phyloP scores from a whole-genome alignment of 2,113 vertebrate species.

The Barbus barbus region DNA sequence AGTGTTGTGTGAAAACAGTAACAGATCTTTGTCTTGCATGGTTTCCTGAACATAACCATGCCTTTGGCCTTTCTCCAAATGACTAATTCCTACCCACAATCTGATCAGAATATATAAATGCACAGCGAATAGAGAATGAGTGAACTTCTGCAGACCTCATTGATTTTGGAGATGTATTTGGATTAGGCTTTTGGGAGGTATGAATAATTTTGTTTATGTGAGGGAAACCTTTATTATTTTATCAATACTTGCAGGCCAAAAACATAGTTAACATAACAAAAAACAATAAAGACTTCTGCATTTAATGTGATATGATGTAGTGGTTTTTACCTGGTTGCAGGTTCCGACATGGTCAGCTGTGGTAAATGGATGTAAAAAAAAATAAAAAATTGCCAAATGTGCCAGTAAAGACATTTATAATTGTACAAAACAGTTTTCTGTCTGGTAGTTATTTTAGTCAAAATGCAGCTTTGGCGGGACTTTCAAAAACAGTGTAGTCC shows the following conservation, averaged over 20 bases:
- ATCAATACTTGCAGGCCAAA: too few relatives aligned
- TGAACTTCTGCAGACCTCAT: slow-evolving; percentile 59
- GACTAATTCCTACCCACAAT: slow-evolving; percentile 55
- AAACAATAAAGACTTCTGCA: background rate
- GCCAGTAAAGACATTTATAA: too few relatives aligned
- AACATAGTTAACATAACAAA: background rate
- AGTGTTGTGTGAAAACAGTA: slow-evolving; percentile 54
- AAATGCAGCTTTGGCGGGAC: too few relatives aligned
- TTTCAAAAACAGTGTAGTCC: too few relatives aligned
- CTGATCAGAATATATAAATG: slow-evolving; percentile 54
- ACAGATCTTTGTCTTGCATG: slow-evolving; percentile 41
- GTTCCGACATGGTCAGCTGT: background rate
- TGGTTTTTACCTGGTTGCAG: background rate
- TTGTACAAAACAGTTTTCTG: too few relatives aligned
- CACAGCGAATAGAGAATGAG: slow-evolving; percentile 56
- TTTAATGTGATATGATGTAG: background rate
- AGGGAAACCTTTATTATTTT: slow-evolving; percentile 49
- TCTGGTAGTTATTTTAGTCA: too few relatives aligned
- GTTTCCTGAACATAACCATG: slow-evolving; percentile 54
- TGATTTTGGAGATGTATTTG: slow-evolving; percentile 65
- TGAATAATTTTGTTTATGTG: slow-evolving; percentile 54
- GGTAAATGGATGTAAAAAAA: background rate
- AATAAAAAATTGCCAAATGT: background rate
- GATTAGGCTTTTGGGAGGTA: slow-evolving; percentile 62
- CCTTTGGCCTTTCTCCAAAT: slow-evolving; percentile 51